Base-by-base conservation (phyloP, 2,797 vertebrate genomes). In the Neosilurus mollespiculum region DNA sequence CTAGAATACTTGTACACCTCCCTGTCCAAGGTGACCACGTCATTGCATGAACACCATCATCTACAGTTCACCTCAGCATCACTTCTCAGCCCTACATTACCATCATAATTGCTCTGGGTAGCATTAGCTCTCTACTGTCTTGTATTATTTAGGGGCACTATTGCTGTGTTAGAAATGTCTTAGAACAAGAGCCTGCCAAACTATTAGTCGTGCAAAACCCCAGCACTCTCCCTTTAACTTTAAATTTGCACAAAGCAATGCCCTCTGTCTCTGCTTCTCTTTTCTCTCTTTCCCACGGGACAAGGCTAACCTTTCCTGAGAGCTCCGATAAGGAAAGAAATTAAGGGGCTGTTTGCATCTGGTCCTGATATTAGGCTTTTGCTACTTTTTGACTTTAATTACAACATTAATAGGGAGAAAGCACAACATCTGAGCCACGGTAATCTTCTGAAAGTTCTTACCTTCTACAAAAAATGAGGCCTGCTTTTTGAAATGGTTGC, bases 141-240 rank as follows among this genome's bases (percentile, higher is more conserved):
- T 94, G 90, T 91, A 94, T 94, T 93, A 94, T 94, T 94, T 88
- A 94, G 90, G 90, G 87, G 83, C 89, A 90, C 90, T 87, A 83
- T 89, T 79, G 83, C 81, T 88, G n/a, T 43, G 79, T 85, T 87
- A 82, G 80, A 86, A 87, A 88, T 70, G 72, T 26, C 61, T 67
- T 85, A 61, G 76, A 82, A 88, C 56, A 72, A 61, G n/a, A 54
- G 75, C 24, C 79, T 69, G 73, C 51, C 53, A 80, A 67, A 69
- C 83, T 73, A n/a, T 56, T 69, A 16, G 12, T 81, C 43, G 49
- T 49, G 26, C 64, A 15, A 7, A 20, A 59, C 66, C 62, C 15
- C 9, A 78, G 22, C n/a, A 64, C 87, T 84, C 82, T 82, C 79
- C 64, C 65, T 80, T 26, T 84, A 75, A 86, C 84, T 88, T 88